Percentiles rank a stretch among this genome's conserved stretches.
Evolutionary conservation across 2,113 vertebrate species (phyloP).

Genomic region (Desmodus rotundus): DNA sequence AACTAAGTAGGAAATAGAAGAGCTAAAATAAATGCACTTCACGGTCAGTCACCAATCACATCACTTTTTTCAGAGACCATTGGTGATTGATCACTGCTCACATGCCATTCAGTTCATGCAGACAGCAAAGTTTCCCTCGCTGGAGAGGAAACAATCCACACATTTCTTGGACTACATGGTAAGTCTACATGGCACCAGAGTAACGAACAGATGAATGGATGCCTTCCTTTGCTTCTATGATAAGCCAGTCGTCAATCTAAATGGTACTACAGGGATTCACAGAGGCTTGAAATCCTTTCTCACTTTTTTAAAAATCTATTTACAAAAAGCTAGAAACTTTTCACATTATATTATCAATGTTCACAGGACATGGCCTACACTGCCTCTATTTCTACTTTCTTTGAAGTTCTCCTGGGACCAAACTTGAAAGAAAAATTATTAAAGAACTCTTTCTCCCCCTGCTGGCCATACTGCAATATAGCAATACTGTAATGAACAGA

Average conservation of each 20-base stretch:
- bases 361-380: not conserved
- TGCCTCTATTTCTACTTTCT: not conserved
- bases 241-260: not conserved
- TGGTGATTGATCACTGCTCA: not conserved
- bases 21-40: not conserved
- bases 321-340: not conserved
- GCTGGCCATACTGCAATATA: slow-evolving; percentile 22
- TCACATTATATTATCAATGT: not conserved
- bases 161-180: not conserved
- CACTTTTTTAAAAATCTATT: not conserved
- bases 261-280: not conserved
- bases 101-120: not conserved
- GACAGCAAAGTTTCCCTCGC: not conserved
- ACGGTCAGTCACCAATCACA: not conserved
- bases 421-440: slow-evolving; percentile 26
- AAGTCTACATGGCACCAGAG: not conserved
- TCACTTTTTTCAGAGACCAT: not conserved
- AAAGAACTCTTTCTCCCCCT: slow-evolving; percentile 52
- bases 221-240: not conserved
- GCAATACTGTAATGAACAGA: not conserved
- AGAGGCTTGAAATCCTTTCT: not conserved
- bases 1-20: not conserved
- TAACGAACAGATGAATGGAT: not conserved
- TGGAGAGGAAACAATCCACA: not conserved
- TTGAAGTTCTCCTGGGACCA: not conserved